Evolutionary conservation across 2,113 vertebrate genomes (phyloP).

Genomic region (Delphinapterus leucas): DNA sequence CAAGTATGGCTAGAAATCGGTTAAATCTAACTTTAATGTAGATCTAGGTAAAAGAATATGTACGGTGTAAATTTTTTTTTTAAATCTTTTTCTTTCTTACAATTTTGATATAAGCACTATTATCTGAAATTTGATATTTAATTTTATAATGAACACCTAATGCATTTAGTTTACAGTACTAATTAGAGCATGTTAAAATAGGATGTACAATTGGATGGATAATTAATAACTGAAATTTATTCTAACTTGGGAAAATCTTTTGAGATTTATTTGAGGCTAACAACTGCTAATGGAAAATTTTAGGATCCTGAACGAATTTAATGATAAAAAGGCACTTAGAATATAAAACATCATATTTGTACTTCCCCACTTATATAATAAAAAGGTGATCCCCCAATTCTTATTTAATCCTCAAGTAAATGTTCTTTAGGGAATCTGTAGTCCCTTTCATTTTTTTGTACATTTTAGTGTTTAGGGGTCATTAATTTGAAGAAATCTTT

Average conservation of each 20-base stretch:
- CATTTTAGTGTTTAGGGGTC: neutral
- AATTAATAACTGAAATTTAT: constrained; percentile 45
- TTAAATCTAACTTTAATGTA: constrained; percentile 49
- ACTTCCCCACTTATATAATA: neutral
- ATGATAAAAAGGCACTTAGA: constrained; percentile 34
- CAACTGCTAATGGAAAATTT: constrained; percentile 7
- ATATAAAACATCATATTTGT: neutral
- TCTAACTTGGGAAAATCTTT: constrained; percentile 48
- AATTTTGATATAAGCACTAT: constrained; percentile 17
- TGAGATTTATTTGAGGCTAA: constrained; percentile 24
- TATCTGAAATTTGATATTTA: constrained; percentile 44
- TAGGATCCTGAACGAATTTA: constrained; percentile 15
- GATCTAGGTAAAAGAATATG: constrained; percentile 18
- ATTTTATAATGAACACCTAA: constrained; percentile 15
- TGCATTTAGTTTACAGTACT: constrained; percentile 15
- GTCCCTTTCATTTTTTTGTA: constrained; percentile 43
- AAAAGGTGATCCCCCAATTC: constrained; percentile 17
- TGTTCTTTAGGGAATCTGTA: constrained; percentile 36
- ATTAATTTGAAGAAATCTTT: constrained; percentile 39
- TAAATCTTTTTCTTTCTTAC: neutral
- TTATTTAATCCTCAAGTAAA: constrained; percentile 50
- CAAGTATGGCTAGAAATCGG: neutral
- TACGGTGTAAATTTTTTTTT: neutral
- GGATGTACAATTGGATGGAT: neutral
- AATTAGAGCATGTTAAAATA: constrained; percentile 43